Conservation (phyloP, 2,888 invertebrate genomes). For the Drosophila setosimentum region DNA sequence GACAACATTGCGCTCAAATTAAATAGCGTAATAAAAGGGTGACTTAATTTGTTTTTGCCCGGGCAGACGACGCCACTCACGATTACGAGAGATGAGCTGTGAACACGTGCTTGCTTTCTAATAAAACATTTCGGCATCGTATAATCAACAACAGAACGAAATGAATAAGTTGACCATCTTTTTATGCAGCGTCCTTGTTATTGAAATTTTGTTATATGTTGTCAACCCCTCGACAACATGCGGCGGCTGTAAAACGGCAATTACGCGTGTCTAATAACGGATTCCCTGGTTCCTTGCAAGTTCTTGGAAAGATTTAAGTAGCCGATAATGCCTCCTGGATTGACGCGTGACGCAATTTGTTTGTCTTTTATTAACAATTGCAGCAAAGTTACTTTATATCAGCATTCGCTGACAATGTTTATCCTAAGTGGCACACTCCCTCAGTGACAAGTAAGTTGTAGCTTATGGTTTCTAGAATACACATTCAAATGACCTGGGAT, state of each 20-base stretch:
- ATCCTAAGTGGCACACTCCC: neutral
- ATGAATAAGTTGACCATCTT: constrained; percentile 14
- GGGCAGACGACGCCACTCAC: constrained; percentile 48
- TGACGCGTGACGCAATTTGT: constrained; percentile 75
- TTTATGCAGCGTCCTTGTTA: constrained; percentile 50
- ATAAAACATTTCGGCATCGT: constrained; percentile 72
- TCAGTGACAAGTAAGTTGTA: neutral
- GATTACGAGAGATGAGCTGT: constrained; percentile 71
- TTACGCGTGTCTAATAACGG: constrained; percentile 65
- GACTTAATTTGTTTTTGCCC: constrained; percentile 83
- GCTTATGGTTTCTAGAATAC: neutral
- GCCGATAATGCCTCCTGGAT: constrained; percentile 62
- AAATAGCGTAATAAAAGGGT: constrained; percentile 84
- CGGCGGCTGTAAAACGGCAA: constrained; percentile 62
- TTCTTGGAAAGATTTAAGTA: constrained; percentile 68
- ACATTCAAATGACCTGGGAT: neutral
- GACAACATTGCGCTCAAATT: constrained; percentile 83
- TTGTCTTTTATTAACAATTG: constrained; percentile 73
- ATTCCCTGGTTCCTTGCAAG: neutral
- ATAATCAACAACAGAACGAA: constrained; percentile 19
- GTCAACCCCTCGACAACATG: constrained; percentile 53
- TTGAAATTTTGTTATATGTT: constrained; percentile 54
- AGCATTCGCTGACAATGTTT: neutral
- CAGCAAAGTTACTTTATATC: constrained; percentile 18
- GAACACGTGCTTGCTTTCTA: constrained; percentile 85